Evolutionary conservation across 2,888 invertebrate genomes (phyloP), one percentile per base, ranked within the genome.

Genomic region (Tetranychus piercei): DNA sequence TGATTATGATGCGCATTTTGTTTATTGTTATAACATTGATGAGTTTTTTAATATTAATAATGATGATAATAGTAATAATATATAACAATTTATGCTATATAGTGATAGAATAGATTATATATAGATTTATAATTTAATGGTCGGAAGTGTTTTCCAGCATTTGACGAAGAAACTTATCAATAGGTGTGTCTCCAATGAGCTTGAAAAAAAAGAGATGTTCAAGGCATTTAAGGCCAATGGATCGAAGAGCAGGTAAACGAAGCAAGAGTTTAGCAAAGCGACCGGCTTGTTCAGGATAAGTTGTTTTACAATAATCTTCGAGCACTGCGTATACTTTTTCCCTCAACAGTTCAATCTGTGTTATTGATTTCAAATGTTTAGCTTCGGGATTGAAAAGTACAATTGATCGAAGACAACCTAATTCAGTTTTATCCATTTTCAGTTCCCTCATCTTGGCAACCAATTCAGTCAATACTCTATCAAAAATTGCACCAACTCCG

Each of bases 331-430:
- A 99, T 5, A 87, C 93, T 85, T 94, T 95, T 84, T 97, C 95
- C 77, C 99, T 87, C 74, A 96, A 86, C 74, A 88, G 85, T 80
- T 92, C 91, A 9, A 95, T 90, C 80, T 91, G 90, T 79, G 87
- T 87, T 44, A 88, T 87, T 75, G 90, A 89, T 81, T 90, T 89
- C 79, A 99, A 84, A 74, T 92, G 93, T 81, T 94, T 90, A 44
- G 94, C 90, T 83, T 94, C 94, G 15, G 96, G 94, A 85, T 97
- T 97, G 84, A 92, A 96, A 74, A 97, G 87, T 79, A 97, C 90
- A 81, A 97, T 92, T 76, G 94, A 90, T 81, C 94, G 88, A 78
- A 97, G 86, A 83, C 95, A 95, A 75, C 94, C 93, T 80, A 96
- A 86, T 84, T 97, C 96, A 11, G 94, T 90, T 82, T 90, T 90